Evolutionary conservation across 2,113 vertebrate species (phyloP).

Genomic region (Dendropsophus ebraccatus): DNA sequence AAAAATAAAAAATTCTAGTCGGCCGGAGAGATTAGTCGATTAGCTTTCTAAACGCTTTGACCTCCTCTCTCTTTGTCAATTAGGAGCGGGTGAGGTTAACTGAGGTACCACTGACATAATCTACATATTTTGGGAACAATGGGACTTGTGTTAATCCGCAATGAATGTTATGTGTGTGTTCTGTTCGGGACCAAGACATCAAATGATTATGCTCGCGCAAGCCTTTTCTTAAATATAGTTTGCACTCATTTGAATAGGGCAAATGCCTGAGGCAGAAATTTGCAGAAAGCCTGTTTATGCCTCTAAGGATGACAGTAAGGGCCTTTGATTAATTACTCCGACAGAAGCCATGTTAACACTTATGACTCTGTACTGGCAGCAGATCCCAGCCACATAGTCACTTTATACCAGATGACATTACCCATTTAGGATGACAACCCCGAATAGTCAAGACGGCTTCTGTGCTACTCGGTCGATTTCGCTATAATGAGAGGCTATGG

Average conservation of each 20-base stretch:
- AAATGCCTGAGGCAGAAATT: slow-evolving; percentile 49
- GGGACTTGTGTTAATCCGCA: slow-evolving; percentile 50
- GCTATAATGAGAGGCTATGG: too few relatives aligned
- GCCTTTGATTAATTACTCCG: slow-evolving; percentile 54
- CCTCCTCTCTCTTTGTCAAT: slow-evolving; percentile 45
- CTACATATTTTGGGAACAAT: slow-evolving; percentile 50
- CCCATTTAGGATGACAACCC: slow-evolving; percentile 25
- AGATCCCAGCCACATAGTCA: slow-evolving; percentile 31
- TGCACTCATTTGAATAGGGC: slow-evolving; percentile 58
- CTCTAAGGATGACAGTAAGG: slow-evolving; percentile 56
- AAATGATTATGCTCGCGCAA: slow-evolving; percentile 51
- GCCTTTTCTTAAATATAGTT: slow-evolving; percentile 57
- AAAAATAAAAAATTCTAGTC: background rate
- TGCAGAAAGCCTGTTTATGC: slow-evolving; percentile 54
- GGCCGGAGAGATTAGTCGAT: slow-evolving; percentile 21
- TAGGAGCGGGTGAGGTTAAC: slow-evolving; percentile 41
- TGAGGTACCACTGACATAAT: slow-evolving; percentile 59
- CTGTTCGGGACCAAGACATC: slow-evolving; percentile 49
- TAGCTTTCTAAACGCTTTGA: slow-evolving; percentile 13
- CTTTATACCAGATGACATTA: slow-evolving; percentile 37
- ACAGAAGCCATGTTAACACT: slow-evolving; percentile 48
- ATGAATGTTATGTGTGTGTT: slow-evolving; percentile 55
- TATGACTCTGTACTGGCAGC: slow-evolving; percentile 38
- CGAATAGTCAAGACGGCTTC: background rate
- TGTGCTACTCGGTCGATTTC: background rate